Evolutionary conservation across 2,797 vertebrate species (phyloP), one percentile per base, ranked within the genome.

Genomic region (Sardinella longiceps): DNA sequence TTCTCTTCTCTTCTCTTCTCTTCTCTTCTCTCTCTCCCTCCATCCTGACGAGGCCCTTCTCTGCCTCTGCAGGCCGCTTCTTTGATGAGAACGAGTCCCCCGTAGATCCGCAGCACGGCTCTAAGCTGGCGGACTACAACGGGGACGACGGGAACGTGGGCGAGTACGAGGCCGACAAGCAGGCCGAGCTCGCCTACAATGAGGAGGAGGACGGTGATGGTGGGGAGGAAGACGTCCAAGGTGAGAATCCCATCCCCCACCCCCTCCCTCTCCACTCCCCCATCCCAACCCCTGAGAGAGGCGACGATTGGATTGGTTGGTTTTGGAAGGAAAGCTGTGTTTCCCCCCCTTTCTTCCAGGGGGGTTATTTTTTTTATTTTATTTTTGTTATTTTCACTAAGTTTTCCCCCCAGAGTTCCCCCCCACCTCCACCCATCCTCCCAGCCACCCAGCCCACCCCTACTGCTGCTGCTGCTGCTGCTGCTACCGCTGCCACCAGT

Each of bases 141-240:
- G 98, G 98, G 97, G 98, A 99, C 91, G 98, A 99, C 95, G 98
- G 98, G 93, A 99, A 99, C 96, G 98, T 99, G 96, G 98, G 98
- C 97, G 98, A 99, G 96, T 99, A 99, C 91, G 98, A 99, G 97
- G 98, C 97, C 90, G 98, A 99, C 98, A 99, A 99, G 96, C 98
- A 99, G 97, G 98, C 98, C 46, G 98, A 99, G 94, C 97, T 99
- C 96, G 98, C 98, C 95, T 99, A 99, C 98, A 99, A 99, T 98
- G 98, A 99, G 97, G 98, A 99, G 97, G 98, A 99, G 97, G 98
- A 99, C 97, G 98, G 98, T 96, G 98, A 99, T 97, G 98, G 98
- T 96, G 98, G 98, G 96, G 98, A 99, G 97, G 98, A 99, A 98
- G 98, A 99, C 96, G 97, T 98, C 94, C 98, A 99, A 99, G 98